Evolutionary conservation across 2,113 vertebrate species (phyloP), one percentile per base, ranked within the genome.

Genomic region (Psilopsiagon aymara): DNA sequence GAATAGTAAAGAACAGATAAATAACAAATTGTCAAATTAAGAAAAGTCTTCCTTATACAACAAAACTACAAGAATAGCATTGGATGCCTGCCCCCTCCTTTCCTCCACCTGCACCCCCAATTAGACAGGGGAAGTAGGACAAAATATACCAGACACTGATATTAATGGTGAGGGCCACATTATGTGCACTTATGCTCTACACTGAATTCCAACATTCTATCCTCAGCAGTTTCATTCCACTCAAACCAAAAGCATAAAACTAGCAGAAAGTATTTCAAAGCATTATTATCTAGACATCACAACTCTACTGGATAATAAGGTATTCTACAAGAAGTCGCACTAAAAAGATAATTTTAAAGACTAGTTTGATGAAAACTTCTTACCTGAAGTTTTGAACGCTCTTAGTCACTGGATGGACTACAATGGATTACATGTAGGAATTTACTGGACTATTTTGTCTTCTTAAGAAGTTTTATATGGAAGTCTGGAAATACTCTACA

Each of bases 61-160:
- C 3, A 68, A 23, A 52, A 33, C 11, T 44, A 51, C 31, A 79
- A 64, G 3, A 55, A 35, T 3, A 71, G 4, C 15, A 51, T 2
- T 51, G 25, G 17, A 53, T 21, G 62, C 23, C 57, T 59, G 57
- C 20, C 55, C 20, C 7, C 8, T 2, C 28, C 53, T 35, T 7
- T 25, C 7, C n/a, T n/a, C 57, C 21, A 23, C 55, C 20, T 20
- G 33, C 7, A n/a, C 21, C 2, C 21, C 13, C 3, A 33, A 3
- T 0, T 76, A 11, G 4, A 17, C 1, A 7, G 13, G 5, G 6
- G 23, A 52, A 5, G 19, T 8, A 60, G 76, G 16, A 62, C 3
- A 77, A 90, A 59, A 19, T 55, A 71, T 12, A 46, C 25, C 29
- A 82, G 28, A 39, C 18, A 28, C 13, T 59, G 24, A 9, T 46